A percentile compares a stretch with the other conserved stretches of the same genome.
These are phyloP conservation scores for Thereuonema tuberculata DNA, from an alignment of 1,140 invertebrate genomes.

Conservation along the genomic window DNA sequence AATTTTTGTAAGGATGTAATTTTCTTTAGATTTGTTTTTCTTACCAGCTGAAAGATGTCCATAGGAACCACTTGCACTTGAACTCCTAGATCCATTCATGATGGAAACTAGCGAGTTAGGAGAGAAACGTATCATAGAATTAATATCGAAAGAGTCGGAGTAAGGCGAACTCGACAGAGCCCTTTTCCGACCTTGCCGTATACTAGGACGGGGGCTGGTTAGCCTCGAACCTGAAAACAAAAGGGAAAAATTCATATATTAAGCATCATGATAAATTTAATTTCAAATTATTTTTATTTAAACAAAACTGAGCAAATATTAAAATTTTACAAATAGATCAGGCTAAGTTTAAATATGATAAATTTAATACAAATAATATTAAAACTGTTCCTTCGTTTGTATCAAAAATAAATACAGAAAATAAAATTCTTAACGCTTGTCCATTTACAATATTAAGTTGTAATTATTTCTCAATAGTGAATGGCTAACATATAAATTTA, in stretches of 20 bases:
- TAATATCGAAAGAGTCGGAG: slow-evolving; percentile 84
- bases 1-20: too few species aligned
- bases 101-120: slow-evolving; percentile 85
- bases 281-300: not conserved
- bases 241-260: not conserved
- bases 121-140: slow-evolving; percentile 86
- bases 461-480: too few species aligned
- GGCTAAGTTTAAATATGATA: too few species aligned
- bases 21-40: too few species aligned
- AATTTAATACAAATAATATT: too few species aligned
- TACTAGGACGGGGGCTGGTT: slow-evolving; percentile 42
- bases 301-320: too few species aligned
- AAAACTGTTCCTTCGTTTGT: too few species aligned
- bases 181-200: slow-evolving; percentile 64
- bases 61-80: slow-evolving; percentile 76
- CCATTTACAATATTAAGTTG: too few species aligned
- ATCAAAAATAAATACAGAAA: too few species aligned
- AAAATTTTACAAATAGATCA: too few species aligned
- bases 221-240: slow-evolving; percentile 10
- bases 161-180: slow-evolving; percentile 88
- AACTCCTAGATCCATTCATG: slow-evolving; percentile 70
- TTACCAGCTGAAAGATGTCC: slow-evolving; percentile 80
- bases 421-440: too few species aligned
- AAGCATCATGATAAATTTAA: not conserved
- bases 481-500: too few species aligned